These are phyloP conservation scores for Zaprionus inermis DNA, from an alignment of 1,140 invertebrate genomes.

Conservation along the genomic window DNA sequence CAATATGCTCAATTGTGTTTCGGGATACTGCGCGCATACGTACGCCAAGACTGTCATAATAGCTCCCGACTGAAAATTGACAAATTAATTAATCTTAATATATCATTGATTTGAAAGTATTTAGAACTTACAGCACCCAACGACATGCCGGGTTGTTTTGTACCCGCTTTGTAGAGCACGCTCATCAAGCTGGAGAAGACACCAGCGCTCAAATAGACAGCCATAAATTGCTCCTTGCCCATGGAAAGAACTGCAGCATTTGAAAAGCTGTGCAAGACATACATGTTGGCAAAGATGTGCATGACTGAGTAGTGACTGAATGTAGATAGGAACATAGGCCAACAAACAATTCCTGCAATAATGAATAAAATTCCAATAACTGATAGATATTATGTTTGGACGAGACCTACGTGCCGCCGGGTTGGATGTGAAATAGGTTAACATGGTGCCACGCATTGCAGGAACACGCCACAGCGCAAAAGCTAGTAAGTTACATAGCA, in stretches of 20 bases:
- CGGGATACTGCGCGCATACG: slow-evolving; percentile 94
- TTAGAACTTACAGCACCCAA: slow-evolving; percentile 92
- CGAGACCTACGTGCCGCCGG: slow-evolving; percentile 88
- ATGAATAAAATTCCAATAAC: slow-evolving; percentile 15
- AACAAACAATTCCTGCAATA: slow-evolving; percentile 88
- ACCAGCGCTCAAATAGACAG: slow-evolving; percentile 94
- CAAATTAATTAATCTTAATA: slow-evolving; percentile 27
- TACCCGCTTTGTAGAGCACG: slow-evolving; percentile 90
- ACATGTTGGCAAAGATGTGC: slow-evolving; percentile 97
- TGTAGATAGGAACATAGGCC: slow-evolving; percentile 95
- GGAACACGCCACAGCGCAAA: slow-evolving; percentile 94
- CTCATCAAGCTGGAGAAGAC: slow-evolving; percentile 95
- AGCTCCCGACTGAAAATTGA: slow-evolving; percentile 93
- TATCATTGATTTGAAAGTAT: background rate
- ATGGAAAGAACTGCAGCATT: slow-evolving; percentile 89
- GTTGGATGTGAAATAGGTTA: slow-evolving; percentile 93
- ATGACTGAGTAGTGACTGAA: slow-evolving; percentile 96
- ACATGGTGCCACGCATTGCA: slow-evolving; percentile 89
- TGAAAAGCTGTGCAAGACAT: slow-evolving; percentile 94
- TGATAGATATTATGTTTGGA: slow-evolving; percentile 4
- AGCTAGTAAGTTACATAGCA: slow-evolving; percentile 91
- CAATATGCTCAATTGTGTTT: slow-evolving; percentile 93
- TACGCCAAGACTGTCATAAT: slow-evolving; percentile 95
- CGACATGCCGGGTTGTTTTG: slow-evolving; percentile 89
- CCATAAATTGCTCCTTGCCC: slow-evolving; percentile 96